phyloP scores from a whole-genome alignment of 2,797 vertebrate species.

The Gymnocypris eckloni region DNA sequence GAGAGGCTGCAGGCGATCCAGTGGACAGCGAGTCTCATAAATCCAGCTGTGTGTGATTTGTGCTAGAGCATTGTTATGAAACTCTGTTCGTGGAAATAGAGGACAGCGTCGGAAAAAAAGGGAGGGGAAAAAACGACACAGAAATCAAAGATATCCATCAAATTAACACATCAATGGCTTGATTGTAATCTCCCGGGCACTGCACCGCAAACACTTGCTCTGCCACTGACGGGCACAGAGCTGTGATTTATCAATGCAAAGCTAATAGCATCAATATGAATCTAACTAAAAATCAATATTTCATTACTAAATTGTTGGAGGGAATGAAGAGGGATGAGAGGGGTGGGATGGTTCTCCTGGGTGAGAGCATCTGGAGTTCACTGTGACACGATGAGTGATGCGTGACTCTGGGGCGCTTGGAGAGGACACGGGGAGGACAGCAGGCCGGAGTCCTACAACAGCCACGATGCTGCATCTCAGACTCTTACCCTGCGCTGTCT shows the following conservation, averaged over 20 bases:
- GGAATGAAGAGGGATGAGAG: slow-evolving; percentile 99
- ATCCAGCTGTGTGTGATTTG: slow-evolving; percentile 62
- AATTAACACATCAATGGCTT: slow-evolving; percentile 98
- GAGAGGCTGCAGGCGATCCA: slow-evolving; percentile 53
- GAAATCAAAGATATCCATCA: slow-evolving; percentile 93
- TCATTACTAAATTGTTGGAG: slow-evolving; percentile 99
- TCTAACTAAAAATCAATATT: slow-evolving; percentile 99
- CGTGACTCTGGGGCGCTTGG: slow-evolving; percentile 81
- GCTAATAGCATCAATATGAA: slow-evolving; percentile 99
- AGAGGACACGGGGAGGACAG: slow-evolving; percentile 91
- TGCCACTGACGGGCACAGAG: slow-evolving; percentile 69
- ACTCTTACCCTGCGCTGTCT: background rate
- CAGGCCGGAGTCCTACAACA: slow-evolving; percentile 74
- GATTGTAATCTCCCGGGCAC: slow-evolving; percentile 92
- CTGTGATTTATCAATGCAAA: slow-evolving; percentile 99
- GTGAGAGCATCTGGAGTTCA: slow-evolving; percentile 99
- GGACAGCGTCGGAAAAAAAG: slow-evolving; percentile 57
- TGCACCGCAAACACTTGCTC: slow-evolving; percentile 78
- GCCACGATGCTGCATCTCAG: slow-evolving; percentile 16
- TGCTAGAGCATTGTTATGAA: slow-evolving; percentile 60
- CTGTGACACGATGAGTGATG: slow-evolving; percentile 93
- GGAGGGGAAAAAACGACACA: slow-evolving; percentile 64
- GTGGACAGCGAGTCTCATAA: slow-evolving; percentile 60
- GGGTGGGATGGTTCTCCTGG: slow-evolving; percentile 87
- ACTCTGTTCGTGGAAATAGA: slow-evolving; percentile 59